A percentile compares a stretch with the other conserved stretches of the same genome.
Evolutionary conservation across 2,888 invertebrate species (phyloP).

Genomic region (Acrobasis consociella): DNA sequence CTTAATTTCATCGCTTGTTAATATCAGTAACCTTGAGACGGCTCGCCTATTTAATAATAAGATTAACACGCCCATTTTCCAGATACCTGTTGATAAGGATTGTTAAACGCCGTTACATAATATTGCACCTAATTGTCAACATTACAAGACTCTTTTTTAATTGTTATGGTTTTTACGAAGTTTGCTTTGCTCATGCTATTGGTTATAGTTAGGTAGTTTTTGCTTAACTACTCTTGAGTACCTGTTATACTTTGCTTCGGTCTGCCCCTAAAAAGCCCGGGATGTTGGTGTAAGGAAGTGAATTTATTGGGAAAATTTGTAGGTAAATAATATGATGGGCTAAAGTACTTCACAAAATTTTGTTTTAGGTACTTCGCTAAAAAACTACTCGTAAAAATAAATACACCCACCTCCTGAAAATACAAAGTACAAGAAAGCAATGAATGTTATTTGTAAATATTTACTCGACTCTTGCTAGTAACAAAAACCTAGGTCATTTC

Average conservation of each 20-base stretch:
- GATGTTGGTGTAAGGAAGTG: no score
- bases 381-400: no score
- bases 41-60: neutral
- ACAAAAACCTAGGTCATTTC: neutral
- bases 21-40: neutral
- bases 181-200: neutral
- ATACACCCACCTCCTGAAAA: no score
- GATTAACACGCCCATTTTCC: neutral
- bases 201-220: neutral
- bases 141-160: neutral
- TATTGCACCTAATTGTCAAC: neutral
- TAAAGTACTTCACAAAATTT: no score
- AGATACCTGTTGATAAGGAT: constrained; percentile 2
- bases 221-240: neutral
- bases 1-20: neutral
- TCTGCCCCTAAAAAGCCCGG: no score
- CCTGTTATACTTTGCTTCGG: no score
- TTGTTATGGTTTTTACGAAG: neutral
- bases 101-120: neutral
- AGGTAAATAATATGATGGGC: no score
- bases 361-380: no score
- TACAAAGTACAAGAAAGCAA: no score
- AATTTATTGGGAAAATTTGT: no score
- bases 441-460: neutral
- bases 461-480: neutral